Conservation (phyloP, 2,797 vertebrate species). For the Yasuhikotakia modesta region DNA sequence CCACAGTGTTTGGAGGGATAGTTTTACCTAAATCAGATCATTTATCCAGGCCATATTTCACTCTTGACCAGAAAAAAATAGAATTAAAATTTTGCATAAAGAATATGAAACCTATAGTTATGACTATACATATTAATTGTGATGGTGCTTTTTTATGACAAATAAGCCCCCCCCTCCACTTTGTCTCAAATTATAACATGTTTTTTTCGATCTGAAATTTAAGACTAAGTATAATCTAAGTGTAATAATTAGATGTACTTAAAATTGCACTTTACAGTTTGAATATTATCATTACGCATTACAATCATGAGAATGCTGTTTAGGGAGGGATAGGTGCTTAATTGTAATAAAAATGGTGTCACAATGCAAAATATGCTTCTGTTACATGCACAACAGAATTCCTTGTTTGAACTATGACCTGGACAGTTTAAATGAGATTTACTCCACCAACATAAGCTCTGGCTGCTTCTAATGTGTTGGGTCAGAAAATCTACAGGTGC, state of each 20-base stretch:
- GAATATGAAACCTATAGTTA: background rate
- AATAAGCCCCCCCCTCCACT: background rate
- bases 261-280: background rate
- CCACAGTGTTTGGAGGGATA: background rate
- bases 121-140: background rate
- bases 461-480: constrained; percentile 43
- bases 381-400: no score
- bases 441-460: constrained; percentile 27
- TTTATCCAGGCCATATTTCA: background rate
- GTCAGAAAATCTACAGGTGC: constrained; percentile 42
- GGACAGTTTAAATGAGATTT: constrained; percentile 13
- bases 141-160: background rate
- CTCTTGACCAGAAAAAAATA: background rate
- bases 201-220: background rate
- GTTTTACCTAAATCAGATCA: background rate
- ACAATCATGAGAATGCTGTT: no score
- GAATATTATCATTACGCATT: background rate
- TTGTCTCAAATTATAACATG: background rate
- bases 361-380: no score
- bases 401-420: no score
- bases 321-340: no score
- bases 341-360: no score
- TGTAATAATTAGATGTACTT: background rate
- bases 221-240: no score
- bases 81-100: background rate